A percentile compares a stretch with the other conserved stretches of the same genome.
phyloP scores from a whole-genome alignment of 2,797 vertebrate species.

The Ara ararauna region DNA sequence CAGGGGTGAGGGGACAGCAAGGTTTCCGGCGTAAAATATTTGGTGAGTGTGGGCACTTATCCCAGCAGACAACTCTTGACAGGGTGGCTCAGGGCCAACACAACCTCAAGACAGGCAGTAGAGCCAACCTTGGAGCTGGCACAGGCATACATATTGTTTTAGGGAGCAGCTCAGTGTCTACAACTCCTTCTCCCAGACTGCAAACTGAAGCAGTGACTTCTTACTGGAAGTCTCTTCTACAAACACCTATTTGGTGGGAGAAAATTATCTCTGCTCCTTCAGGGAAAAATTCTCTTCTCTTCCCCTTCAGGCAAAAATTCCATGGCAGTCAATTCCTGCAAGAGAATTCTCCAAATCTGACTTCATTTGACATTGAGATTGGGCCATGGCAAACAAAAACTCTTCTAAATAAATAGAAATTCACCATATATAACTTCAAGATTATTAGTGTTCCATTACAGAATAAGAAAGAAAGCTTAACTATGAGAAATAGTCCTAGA shows the following conservation, averaged over 20 bases:
- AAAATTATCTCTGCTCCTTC: neutral
- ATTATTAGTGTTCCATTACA: neutral
- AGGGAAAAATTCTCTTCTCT: neutral
- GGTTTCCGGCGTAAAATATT: neutral
- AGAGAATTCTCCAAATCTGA: neutral
- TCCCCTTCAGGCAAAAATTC: neutral
- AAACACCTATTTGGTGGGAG: neutral
- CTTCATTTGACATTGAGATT: neutral
- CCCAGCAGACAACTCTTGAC: slow-evolving; percentile 54
- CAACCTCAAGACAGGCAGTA: slow-evolving; percentile 6
- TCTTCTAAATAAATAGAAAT: neutral
- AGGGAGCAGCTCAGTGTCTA: slow-evolving; percentile 13
- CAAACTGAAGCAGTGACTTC: slow-evolving; percentile 4
- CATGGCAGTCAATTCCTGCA: neutral
- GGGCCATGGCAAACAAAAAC: neutral
- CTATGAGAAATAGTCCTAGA: neutral
- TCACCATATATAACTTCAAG: neutral
- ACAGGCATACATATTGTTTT: neutral
- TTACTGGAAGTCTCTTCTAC: neutral
- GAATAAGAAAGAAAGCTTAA: neutral
- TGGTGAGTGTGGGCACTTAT: slow-evolving; percentile 31
- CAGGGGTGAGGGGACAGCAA: slow-evolving; percentile 53
- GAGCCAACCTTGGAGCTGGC: slow-evolving; percentile 31
- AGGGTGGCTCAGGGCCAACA: slow-evolving; percentile 41
- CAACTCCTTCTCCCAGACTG: neutral